Conservation (phyloP, 2,888 invertebrate genomes). For the Dastarcus helophoroides region DNA sequence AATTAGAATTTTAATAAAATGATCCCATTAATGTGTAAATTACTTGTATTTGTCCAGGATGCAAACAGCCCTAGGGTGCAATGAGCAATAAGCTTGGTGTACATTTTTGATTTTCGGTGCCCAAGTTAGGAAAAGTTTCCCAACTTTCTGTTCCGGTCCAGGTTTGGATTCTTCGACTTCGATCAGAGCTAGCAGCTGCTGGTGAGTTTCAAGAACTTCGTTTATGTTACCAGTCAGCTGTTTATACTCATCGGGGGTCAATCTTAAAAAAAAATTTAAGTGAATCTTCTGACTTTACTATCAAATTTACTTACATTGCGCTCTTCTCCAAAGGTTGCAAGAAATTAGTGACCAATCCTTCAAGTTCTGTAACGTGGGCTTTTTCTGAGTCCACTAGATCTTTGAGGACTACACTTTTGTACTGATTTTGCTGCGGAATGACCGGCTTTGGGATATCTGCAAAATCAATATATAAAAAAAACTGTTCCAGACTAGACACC, state of each 20-base stretch:
- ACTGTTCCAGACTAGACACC: too few species aligned
- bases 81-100: constrained; percentile 80
- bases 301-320: constrained; percentile 60
- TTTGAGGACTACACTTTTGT: constrained; percentile 74
- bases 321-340: constrained; percentile 77
- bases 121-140: constrained; percentile 79
- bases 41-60: constrained; percentile 89
- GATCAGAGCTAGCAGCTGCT: constrained; percentile 63
- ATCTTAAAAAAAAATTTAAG: too few species aligned
- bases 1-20: too few species aligned
- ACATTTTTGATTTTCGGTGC: constrained; percentile 73
- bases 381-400: constrained; percentile 89
- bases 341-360: constrained; percentile 73
- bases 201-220: constrained; percentile 77
- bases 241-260: constrained; percentile 74
- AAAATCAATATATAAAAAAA: too few species aligned
- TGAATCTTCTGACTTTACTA: neutral
- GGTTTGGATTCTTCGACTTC: constrained; percentile 67
- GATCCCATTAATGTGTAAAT: too few species aligned
- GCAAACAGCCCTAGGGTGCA: constrained; percentile 90
- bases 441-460: constrained; percentile 46
- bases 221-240: constrained; percentile 81
- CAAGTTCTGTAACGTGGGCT: constrained; percentile 81
- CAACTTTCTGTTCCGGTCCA: constrained; percentile 71
- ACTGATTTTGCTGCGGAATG: constrained; percentile 59